Evolutionary conservation across 2,797 vertebrate genomes (phyloP).

Genomic region (Enteromius argenteus): DNA sequence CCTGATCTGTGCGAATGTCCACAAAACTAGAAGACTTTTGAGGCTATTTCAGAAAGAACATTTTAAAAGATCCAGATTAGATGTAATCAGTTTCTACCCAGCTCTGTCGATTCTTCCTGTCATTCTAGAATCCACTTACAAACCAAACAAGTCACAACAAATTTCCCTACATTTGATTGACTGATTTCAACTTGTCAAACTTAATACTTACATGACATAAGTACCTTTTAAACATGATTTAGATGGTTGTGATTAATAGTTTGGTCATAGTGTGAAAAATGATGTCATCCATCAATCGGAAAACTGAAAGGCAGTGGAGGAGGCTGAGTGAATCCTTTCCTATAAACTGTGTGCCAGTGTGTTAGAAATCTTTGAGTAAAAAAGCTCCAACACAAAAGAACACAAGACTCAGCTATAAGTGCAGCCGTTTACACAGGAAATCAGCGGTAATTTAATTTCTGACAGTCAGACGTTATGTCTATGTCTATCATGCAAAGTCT

Average conservation of each 20-base stretch:
- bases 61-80: not conserved
- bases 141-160: not conserved
- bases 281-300: constrained; percentile 30
- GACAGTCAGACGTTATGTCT: constrained; percentile 44
- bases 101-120: not conserved
- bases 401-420: constrained; percentile 30
- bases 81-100: not conserved
- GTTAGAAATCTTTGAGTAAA: constrained; percentile 11
- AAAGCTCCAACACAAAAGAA: constrained; percentile 42
- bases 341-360: constrained; percentile 2
- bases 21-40: not conserved
- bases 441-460: constrained; percentile 53
- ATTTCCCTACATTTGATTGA: constrained; percentile 10
- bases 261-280: constrained; percentile 18
- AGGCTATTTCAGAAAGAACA: not conserved
- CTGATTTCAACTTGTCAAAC: constrained; percentile 4
- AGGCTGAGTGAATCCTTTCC: constrained; percentile 18
- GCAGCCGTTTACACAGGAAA: constrained; percentile 44
- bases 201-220: constrained; percentile 33
- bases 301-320: constrained; percentile 13
- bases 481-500: constrained; percentile 52
- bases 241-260: constrained; percentile 32
- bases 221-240: constrained; percentile 38
- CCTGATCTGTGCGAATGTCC: not conserved
- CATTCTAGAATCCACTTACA: not conserved